Evolutionary conservation across 2,113 vertebrate genomes (phyloP).

Genomic region (Glareola pratincola): DNA sequence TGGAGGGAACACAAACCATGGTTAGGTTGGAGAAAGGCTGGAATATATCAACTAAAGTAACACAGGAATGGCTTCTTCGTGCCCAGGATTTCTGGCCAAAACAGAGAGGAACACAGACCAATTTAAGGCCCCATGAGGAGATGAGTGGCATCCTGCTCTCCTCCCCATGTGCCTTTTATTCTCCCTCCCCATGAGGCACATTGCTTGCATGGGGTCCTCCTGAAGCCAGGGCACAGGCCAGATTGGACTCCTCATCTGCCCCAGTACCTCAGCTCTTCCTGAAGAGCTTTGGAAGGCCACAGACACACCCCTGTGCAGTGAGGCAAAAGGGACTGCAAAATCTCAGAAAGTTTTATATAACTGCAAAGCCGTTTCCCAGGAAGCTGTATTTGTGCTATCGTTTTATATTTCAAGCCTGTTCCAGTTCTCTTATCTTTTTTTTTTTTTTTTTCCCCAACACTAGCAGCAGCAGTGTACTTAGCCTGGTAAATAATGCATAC

Average conservation of each 20-base stretch:
- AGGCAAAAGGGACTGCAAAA: neutral
- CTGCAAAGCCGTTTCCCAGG: neutral
- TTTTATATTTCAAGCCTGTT: constrained; percentile 26
- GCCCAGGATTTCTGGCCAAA: neutral
- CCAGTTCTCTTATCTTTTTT: neutral
- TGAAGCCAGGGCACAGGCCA: neutral
- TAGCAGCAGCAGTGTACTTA: constrained; percentile 49
- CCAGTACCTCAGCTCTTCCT: neutral
- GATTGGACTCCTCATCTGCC: neutral
- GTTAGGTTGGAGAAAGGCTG: neutral
- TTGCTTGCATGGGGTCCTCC: neutral
- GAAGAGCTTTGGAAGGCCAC: neutral
- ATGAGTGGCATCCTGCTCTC: neutral
- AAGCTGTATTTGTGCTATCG: neutral
- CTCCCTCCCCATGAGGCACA: neutral
- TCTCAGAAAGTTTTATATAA: constrained; percentile 5
- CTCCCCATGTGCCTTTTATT: neutral
- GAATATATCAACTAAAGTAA: neutral
- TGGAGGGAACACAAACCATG: neutral
- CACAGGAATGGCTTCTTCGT: neutral
- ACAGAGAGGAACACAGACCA: neutral
- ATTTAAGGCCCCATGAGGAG: neutral
- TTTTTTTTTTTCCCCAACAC: neutral
- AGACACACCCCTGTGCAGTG: neutral
- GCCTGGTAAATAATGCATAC: constrained; percentile 78